Percentiles rank a stretch among this genome's conserved stretches.
Conservation (phyloP, 2,888 invertebrate genomes). For the Asteroscopus sphinx region DNA sequence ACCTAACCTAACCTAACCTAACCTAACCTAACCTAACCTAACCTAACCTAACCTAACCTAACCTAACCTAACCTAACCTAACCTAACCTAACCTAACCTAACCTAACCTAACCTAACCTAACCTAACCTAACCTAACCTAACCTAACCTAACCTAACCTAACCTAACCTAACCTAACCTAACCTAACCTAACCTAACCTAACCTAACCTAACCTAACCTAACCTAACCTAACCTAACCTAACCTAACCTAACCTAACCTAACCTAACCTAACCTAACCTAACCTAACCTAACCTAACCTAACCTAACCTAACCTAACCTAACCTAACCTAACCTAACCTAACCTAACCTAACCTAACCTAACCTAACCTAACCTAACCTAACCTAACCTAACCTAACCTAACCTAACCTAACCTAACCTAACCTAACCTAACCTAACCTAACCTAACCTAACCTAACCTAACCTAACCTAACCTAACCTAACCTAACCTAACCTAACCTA, state of each 20-base stretch:
- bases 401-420: slow-evolving; percentile 9
- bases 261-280: slow-evolving; percentile 3
- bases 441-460: slow-evolving; percentile 9
- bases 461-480: slow-evolving; percentile 8
- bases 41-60: slow-evolving; percentile 17
- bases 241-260: slow-evolving; percentile 6
- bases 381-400: slow-evolving; percentile 9
- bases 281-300: slow-evolving; percentile 8
- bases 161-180: slow-evolving; percentile 11
- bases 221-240: not conserved
- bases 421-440: slow-evolving; percentile 8
- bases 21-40: slow-evolving; percentile 20
- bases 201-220: slow-evolving; percentile 12
- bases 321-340: slow-evolving; percentile 9
- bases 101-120: slow-evolving; percentile 18
- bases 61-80: slow-evolving; percentile 18
- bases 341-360: slow-evolving; percentile 9
- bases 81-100: slow-evolving; percentile 17
- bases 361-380: slow-evolving; percentile 9
- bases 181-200: slow-evolving; percentile 9
- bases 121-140: slow-evolving; percentile 12
- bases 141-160: slow-evolving; percentile 10
- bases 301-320: slow-evolving; percentile 9
- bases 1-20: slow-evolving; percentile 17
- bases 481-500: slow-evolving; percentile 8